Evolutionary conservation across 2,113 vertebrate genomes (phyloP), one percentile per base, ranked within the genome.

Genomic region (Sander vitreus): DNA sequence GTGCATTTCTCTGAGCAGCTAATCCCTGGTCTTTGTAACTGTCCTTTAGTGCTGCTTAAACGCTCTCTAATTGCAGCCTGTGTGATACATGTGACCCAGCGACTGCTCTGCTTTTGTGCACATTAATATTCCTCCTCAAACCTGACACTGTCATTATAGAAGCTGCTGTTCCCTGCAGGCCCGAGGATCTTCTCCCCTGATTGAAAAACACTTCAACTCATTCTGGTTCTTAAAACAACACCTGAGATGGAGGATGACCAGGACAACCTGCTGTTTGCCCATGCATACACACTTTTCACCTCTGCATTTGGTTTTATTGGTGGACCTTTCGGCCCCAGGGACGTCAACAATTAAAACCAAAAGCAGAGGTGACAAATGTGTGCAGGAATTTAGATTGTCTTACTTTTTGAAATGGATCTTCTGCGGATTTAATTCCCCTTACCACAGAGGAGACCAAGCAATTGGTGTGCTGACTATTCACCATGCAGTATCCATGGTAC

Each of bases 401-500:
- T 33, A 5, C 33, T 33, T 33, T 33, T 33, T 33, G 6, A 33
- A 33, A 33, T 6, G 6, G 33, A 33, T 33, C 33, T 6, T 33
- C 33, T 0, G 33, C 5, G 33, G 33, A 33, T 33, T 33, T 33
- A 33, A 1, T 33, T 33, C 33, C 33, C 33, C 33, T 33, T 5
- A 33, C 33, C 33, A 33, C 33, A 33, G 33, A 33, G 33, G 33
- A 33, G 33, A 6, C 33, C 33, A 33, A 33, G 6, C 33, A 33
- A 33, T 33, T 33, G 33, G 6, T 33, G 33, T 33, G 33, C 33
- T 33, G 33, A 33, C 33, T 33, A 33, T 33, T 33, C 33, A 33
- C 33, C 33, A 33, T 33, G 33, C 6, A 0, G 86, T 90, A 78
- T 82, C 89, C 84, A 90, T 89, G 89, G 70, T 83, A 85, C 89